A percentile compares a stretch with the other conserved stretches of the same genome.
These are phyloP conservation scores for Albula glossodonta DNA, from an alignment of 2,113 vertebrate species.

Conservation along the genomic window DNA sequence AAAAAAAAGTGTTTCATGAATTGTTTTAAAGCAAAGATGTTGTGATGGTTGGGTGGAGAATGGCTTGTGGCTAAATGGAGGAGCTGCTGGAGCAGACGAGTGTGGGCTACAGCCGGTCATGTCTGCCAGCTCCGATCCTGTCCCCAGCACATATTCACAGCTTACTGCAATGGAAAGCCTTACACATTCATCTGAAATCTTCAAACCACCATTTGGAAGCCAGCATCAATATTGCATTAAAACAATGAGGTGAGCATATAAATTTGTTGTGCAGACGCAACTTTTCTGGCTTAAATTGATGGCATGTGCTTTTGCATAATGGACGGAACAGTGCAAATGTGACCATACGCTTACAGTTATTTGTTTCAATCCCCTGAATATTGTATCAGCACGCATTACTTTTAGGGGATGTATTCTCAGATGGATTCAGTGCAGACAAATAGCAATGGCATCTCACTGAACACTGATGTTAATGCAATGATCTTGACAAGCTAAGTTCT, in stretches of 20 bases:
- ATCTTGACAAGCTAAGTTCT: background rate
- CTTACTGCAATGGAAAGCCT: background rate
- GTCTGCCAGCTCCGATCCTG: constrained; percentile 52
- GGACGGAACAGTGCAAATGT: background rate
- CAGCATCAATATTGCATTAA: background rate
- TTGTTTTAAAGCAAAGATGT: constrained; percentile 9
- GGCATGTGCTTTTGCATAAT: background rate
- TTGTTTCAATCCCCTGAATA: background rate
- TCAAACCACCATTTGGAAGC: background rate
- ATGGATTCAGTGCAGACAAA: background rate
- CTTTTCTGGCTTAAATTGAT: background rate
- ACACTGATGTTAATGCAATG: background rate
- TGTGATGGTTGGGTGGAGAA: constrained; percentile 21
- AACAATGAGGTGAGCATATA: background rate
- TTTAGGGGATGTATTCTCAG: background rate
- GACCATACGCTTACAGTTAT: background rate
- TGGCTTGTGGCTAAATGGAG: constrained; percentile 38
- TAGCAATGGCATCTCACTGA: background rate
- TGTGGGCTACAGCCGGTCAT: constrained; percentile 43
- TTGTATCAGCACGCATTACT: background rate
- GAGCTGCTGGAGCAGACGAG: constrained; percentile 39
- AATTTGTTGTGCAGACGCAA: background rate
- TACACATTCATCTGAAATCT: background rate
- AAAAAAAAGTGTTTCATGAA: background rate
- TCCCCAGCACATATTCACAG: constrained; percentile 11